phyloP scores from a whole-genome alignment of 2,113 vertebrate genomes.

The Heterotis niloticus region DNA sequence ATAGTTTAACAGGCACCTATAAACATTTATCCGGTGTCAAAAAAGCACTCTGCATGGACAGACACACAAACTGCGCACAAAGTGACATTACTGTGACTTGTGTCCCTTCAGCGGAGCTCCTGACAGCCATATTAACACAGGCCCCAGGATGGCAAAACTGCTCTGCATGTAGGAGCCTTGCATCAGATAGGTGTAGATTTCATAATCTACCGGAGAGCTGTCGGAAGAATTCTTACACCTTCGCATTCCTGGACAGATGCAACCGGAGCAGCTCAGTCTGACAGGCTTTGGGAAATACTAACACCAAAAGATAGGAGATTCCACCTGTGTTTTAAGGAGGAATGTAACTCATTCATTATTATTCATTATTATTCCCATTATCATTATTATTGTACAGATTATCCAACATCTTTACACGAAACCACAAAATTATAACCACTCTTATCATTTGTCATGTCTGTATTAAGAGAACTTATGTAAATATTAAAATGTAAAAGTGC shows the following conservation, averaged over 20 bases:
- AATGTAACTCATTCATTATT: neutral
- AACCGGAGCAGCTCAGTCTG: neutral
- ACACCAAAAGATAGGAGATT: neutral
- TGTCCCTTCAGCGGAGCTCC: neutral
- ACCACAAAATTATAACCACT: too few species aligned
- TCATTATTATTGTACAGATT: too few species aligned
- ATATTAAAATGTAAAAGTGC: too few species aligned
- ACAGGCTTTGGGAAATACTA: neutral
- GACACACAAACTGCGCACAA: neutral
- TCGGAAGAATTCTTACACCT: neutral
- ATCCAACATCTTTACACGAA: too few species aligned
- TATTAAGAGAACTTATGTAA: too few species aligned
- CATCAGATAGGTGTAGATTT: neutral
- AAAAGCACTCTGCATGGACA: neutral
- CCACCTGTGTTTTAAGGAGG: neutral
- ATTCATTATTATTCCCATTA: neutral
- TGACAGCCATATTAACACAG: neutral
- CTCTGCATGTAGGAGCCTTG: neutral
- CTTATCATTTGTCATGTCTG: too few species aligned
- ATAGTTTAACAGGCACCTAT: neutral
- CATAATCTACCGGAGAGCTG: neutral
- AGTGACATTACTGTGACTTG: neutral
- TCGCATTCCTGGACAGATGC: slow-evolving; percentile 13
- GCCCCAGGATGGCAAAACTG: neutral
- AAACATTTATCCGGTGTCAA: neutral